A percentile compares a stretch with the other conserved stretches of the same genome.
Evolutionary conservation across 2,113 vertebrate genomes (phyloP).

Genomic region (Panthera uncia): DNA sequence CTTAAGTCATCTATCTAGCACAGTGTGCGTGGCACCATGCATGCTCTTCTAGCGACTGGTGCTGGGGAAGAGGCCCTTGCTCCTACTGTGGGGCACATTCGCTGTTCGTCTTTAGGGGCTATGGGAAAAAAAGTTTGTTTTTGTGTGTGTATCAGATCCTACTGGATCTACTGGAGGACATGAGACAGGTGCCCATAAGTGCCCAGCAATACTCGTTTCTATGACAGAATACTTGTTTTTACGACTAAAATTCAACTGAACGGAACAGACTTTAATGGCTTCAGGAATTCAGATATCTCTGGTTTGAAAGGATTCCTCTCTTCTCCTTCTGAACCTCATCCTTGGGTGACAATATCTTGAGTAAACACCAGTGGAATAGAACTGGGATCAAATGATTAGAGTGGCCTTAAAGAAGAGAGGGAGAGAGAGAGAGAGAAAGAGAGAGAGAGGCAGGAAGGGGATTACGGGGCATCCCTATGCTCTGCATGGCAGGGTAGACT

Average conservation of each 20-base stretch:
- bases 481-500: constrained; percentile 74
- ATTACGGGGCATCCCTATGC: background rate
- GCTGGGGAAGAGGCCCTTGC: background rate
- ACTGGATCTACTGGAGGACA: background rate
- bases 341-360: background rate
- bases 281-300: background rate
- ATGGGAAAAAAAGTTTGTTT: background rate
- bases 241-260: background rate
- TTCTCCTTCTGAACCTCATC: background rate
- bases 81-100: background rate
- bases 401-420: background rate
- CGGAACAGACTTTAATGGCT: background rate
- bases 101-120: background rate
- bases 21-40: fast-evolving
- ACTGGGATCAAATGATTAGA: background rate
- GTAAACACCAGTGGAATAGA: background rate
- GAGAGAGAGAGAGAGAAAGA: background rate
- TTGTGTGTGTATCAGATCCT: background rate
- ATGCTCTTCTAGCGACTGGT: background rate
- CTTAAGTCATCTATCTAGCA: background rate
- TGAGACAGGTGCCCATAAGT: background rate
- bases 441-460: background rate
- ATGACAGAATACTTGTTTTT: background rate
- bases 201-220: too few species aligned
- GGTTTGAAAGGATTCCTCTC: background rate